A percentile compares a stretch with the other conserved stretches of the same genome.
phyloP scores from a whole-genome alignment of 2,888 invertebrate genomes.

The Stenodera caucasica region DNA sequence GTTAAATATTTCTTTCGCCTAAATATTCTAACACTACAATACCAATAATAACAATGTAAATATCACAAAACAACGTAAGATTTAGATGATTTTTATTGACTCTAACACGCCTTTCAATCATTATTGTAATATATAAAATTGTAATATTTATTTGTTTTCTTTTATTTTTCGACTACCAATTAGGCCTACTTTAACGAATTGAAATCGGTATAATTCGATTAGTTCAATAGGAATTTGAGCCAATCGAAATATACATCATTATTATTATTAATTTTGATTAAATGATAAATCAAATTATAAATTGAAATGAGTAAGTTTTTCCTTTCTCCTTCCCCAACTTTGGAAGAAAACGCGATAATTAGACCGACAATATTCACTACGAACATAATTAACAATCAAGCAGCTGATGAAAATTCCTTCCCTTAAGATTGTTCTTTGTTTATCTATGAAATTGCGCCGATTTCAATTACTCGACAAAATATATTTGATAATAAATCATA shows the following conservation, averaged over 20 bases:
- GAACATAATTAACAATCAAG: not conserved
- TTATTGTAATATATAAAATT: slow-evolving; percentile 22
- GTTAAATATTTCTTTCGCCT: slow-evolving; percentile 5
- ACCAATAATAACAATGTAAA: slow-evolving; percentile 36
- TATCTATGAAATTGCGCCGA: too few species aligned
- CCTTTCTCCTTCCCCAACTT: too few species aligned
- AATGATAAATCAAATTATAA: slow-evolving; percentile 8
- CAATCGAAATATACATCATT: not conserved
- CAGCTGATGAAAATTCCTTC: too few species aligned
- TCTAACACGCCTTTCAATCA: slow-evolving; percentile 34
- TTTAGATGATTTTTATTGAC: slow-evolving; percentile 41
- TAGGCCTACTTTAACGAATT: slow-evolving; percentile 26
- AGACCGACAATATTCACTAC: slow-evolving; percentile 17
- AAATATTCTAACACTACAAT: slow-evolving; percentile 36
- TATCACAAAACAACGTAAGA: slow-evolving; percentile 44
- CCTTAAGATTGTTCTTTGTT: too few species aligned
- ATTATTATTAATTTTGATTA: not conserved
- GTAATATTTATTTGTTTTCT: slow-evolving; percentile 13
- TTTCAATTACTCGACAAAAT: too few species aligned
- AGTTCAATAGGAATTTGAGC: not conserved
- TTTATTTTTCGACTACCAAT: not conserved
- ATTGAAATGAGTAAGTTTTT: slow-evolving; percentile 15
- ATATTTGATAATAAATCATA: not conserved
- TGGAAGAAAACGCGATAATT: slow-evolving; percentile 18
- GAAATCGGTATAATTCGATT: not conserved